Conservation (phyloP, 37 sponge, comb jelly and placozoan species). For the Hormiphora californensis region DNA sequence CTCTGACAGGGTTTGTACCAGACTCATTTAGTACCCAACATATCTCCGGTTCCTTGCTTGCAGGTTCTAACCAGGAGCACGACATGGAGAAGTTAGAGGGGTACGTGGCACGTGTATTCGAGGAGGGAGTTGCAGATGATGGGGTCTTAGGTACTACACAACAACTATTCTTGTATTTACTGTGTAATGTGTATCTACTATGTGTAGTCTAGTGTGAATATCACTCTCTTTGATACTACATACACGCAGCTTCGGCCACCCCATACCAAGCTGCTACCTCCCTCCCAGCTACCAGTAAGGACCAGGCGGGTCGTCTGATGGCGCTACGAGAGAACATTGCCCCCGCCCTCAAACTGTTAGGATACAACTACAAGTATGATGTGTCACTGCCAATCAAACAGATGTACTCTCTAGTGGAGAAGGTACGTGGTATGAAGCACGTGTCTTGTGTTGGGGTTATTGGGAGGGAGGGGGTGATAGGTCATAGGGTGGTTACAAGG, state of each 20-base stretch:
- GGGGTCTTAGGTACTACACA: conserved; percentile 77
- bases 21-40: neutral
- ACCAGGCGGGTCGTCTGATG: conserved; percentile 68
- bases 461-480: no score
- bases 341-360: conserved; percentile 68
- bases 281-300: neutral
- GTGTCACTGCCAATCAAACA: conserved; percentile 77
- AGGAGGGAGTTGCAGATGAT: conserved; percentile 59
- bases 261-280: neutral
- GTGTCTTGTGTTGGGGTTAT: no score
- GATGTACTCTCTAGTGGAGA: conserved; percentile 81
- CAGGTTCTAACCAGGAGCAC: conserved; percentile 72
- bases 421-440: neutral
- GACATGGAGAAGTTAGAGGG: conserved; percentile 75
- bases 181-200: neutral
- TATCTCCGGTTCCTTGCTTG: neutral
- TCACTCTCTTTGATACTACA: no score
- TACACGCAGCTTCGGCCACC: neutral
- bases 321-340: conserved; percentile 75
- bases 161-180: neutral
- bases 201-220: neutral
- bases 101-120: conserved; percentile 68
- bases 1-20: no score
- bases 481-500: no score
- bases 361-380: conserved; percentile 85